Evolutionary conservation across 2,113 vertebrate species (phyloP).

Genomic region (Chaenogobius annularis): DNA sequence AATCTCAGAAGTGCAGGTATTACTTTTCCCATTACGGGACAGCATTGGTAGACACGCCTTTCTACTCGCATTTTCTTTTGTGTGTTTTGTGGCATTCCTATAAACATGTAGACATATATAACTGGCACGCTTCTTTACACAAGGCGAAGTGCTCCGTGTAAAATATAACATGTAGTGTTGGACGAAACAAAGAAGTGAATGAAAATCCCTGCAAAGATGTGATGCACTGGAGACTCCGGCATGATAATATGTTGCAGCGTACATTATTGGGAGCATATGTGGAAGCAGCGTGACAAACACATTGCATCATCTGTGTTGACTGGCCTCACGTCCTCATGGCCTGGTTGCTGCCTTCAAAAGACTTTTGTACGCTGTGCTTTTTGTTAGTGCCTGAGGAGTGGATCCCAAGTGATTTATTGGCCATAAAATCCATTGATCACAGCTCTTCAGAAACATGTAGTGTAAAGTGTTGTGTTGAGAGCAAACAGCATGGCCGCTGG

Average conservation of each 20-base stretch:
- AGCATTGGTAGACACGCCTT: not conserved
- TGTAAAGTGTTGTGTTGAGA: slow-evolving; percentile 35
- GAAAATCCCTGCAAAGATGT: slow-evolving; percentile 1
- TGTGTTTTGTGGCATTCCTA: not conserved
- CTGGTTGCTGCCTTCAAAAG: slow-evolving; percentile 15
- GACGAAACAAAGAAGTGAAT: not conserved
- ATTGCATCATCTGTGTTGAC: slow-evolving; percentile 25
- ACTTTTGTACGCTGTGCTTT: slow-evolving; percentile 9
- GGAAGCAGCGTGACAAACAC: slow-evolving; percentile 23
- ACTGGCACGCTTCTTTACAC: not conserved
- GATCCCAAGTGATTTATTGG: slow-evolving; percentile 44
- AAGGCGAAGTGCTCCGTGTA: not conserved
- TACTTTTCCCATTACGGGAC: not conserved
- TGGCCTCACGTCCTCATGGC: slow-evolving; percentile 5
- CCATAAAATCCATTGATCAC: slow-evolving; percentile 55
- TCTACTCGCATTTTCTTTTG: not conserved
- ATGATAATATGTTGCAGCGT: slow-evolving; percentile 1
- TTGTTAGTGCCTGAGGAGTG: slow-evolving; percentile 25
- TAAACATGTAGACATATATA: not conserved
- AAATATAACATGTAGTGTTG: not conserved
- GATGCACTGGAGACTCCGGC: not conserved
- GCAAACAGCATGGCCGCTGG: slow-evolving; percentile 44
- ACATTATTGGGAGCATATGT: slow-evolving; percentile 29
- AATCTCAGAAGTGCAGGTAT: not conserved
- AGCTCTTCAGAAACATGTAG: slow-evolving; percentile 37